Base-by-base conservation (phyloP, 2,888 invertebrate genomes). In the Athalia cordata region DNA sequence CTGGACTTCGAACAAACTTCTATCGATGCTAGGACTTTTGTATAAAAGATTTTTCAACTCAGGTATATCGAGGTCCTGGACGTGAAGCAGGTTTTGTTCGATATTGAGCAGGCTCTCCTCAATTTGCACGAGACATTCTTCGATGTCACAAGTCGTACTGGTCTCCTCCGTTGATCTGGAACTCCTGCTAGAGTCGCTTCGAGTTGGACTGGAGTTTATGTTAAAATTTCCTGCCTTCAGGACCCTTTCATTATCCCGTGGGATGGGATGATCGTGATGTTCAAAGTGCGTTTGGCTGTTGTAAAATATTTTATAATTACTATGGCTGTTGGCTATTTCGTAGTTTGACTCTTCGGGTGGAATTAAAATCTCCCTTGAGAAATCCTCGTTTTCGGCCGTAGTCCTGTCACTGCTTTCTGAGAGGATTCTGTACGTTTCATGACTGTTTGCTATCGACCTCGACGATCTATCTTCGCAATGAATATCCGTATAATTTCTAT, bases 31-130 rank as follows among this genome's bases (percentile, higher is more conserved):
- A 3, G 87, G 85, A 55, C 83, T 87, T 57, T 86, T 86, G 62
- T 87, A 86, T 2, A 88, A 79, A 52, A 88, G 79, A 75, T 84
- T 87, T 62, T 87, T 85, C 15, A 88, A 66, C 64, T 88, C 86
- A 0, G 88, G 88, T 29, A 88, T 85, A 29, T 88, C 87, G 5
- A 88, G 81, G 15, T 88, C 85, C 29, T 88, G 87, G 2, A 88
- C 86, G 67, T 88, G 87, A 3, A 86, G 81, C 3, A 88, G 80
- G 80, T 87, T 88, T 75, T 88, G 85, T 55, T 88, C 88, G 29
- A 88, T 88, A 70, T 87, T 88, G 15, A 87, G 64, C 4, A 88
- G 84, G 57, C 88, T 88, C 79, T 88, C 86, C 72, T 88, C 87
- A 62, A 88, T 88, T 70, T 88, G 86, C 4, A 88, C 85, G 72